Percentiles rank a stretch among this genome's conserved stretches.
Evolutionary conservation across 2,797 vertebrate genomes (phyloP).

Genomic region (Poecile montanus): DNA sequence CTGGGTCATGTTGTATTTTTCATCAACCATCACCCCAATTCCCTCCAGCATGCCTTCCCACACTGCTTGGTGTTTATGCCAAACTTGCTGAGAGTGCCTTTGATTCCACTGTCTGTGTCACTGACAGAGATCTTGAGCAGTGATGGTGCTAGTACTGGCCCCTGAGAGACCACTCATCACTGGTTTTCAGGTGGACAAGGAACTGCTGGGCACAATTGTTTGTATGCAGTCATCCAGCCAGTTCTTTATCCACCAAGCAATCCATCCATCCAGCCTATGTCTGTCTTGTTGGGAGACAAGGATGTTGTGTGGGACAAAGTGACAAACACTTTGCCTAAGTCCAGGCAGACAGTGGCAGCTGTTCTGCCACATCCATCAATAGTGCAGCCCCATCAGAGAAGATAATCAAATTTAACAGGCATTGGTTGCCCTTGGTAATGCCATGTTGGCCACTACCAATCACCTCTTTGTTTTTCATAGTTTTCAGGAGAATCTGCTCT

Average conservation of each 20-base stretch:
- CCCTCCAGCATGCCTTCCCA: not conserved
- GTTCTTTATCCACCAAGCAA: not conserved
- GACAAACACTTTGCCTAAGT: not conserved
- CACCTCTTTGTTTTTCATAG: not conserved
- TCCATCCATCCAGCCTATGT: not conserved
- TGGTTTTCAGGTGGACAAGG: not conserved
- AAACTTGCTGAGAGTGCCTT: not conserved
- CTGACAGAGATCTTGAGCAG: not conserved
- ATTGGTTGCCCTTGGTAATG: not conserved
- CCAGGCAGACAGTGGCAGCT: not conserved
- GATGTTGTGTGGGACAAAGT: fast-evolving
- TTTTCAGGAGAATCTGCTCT: not conserved
- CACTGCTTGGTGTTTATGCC: not conserved
- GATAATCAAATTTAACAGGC: not conserved
- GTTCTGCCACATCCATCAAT: not conserved
- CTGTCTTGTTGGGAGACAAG: not conserved
- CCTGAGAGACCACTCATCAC: too few species aligned
- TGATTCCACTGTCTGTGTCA: fast-evolving
- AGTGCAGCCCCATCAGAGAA: not conserved
- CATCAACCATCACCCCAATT: not conserved
- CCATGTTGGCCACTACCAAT: not conserved
- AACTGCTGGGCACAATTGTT: not conserved
- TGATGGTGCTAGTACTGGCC: fast-evolving
- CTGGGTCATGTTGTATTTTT: not conserved
- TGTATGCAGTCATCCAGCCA: fast-evolving